Evolutionary conservation across 2,888 invertebrate species (phyloP).

Genomic region (Vanessa cardui): DNA sequence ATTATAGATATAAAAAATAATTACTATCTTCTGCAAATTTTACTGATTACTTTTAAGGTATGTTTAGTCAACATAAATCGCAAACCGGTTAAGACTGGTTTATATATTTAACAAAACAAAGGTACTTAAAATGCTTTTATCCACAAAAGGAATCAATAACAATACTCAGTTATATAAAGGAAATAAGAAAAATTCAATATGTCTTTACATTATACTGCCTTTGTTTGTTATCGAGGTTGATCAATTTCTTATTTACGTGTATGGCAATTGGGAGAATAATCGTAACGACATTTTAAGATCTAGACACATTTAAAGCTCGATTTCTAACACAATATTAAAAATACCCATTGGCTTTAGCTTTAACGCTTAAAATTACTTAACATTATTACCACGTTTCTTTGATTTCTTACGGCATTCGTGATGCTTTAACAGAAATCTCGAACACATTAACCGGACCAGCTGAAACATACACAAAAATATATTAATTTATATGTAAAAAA

Average conservation of each 20-base stretch:
- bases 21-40: no score
- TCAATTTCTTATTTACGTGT: constrained; percentile 19
- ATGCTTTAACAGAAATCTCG: constrained; percentile 42
- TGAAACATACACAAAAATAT: constrained; percentile 39
- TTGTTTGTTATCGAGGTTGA: constrained; percentile 24
- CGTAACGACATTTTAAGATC: background rate
- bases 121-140: background rate
- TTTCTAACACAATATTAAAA: constrained; percentile 27
- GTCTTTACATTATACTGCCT: constrained; percentile 17
- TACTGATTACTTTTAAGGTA: no score
- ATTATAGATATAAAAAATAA: no score
- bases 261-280: constrained; percentile 30
- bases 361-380: constrained; percentile 34
- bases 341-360: constrained; percentile 41
- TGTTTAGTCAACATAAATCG: no score
- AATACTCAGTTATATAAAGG: constrained; percentile 1
- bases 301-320: constrained; percentile 10
- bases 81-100: background rate
- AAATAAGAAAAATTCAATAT: constrained; percentile 5
- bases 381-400: constrained; percentile 24
- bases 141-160: background rate
- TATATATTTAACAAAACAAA: background rate
- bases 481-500: constrained; percentile 9
- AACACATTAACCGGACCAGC: constrained; percentile 48
- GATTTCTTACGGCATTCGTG: constrained; percentile 40